A percentile compares a stretch with the other conserved stretches of the same genome.
These are phyloP conservation scores for Pemphigus obesinymphae DNA, from an alignment of 1,140 invertebrate genomes.

Conservation along the genomic window DNA sequence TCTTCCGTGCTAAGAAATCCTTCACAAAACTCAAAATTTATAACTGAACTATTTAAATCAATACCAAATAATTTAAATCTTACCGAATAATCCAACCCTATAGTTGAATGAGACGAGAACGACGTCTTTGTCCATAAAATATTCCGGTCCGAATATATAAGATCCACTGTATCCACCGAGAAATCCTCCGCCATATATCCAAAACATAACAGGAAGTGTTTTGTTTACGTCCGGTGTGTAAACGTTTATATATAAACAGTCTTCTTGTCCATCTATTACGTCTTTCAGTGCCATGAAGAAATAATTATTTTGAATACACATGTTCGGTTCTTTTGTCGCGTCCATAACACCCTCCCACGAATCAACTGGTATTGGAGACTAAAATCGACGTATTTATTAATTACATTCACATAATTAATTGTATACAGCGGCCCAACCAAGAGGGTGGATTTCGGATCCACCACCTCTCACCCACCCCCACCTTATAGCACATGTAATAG, in stretches of 20 bases:
- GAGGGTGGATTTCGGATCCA: too few relatives aligned
- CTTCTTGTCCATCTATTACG: slow-evolving; percentile 34
- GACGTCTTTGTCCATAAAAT: slow-evolving; percentile 67
- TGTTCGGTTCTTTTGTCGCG: slow-evolving; percentile 28
- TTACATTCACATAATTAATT: too few relatives aligned
- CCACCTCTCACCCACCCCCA: too few relatives aligned
- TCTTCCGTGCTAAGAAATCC: slow-evolving; percentile 59
- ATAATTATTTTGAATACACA: slow-evolving; percentile 37
- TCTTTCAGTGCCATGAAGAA: not conserved
- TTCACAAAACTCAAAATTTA: not conserved
- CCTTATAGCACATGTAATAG: too few relatives aligned
- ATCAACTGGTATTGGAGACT: slow-evolving; percentile 36
- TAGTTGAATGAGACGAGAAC: slow-evolving; percentile 76
- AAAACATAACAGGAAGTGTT: slow-evolving; percentile 59
- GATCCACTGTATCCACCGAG: slow-evolving; percentile 55
- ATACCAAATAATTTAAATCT: slow-evolving; percentile 1
- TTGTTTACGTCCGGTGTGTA: slow-evolving; percentile 23
- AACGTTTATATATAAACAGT: slow-evolving; percentile 44
- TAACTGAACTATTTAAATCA: not conserved
- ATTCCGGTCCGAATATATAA: slow-evolving; percentile 59
- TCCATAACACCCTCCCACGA: slow-evolving; percentile 40
- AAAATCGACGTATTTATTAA: too few relatives aligned
- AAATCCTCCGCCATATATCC: slow-evolving; percentile 62
- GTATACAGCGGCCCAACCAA: too few relatives aligned
- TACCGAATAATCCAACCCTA: slow-evolving; percentile 61